A percentile compares a stretch with the other conserved stretches of the same genome.
Evolutionary conservation across 2,797 vertebrate genomes (phyloP).

Genomic region (Sarcoramphus papa): DNA sequence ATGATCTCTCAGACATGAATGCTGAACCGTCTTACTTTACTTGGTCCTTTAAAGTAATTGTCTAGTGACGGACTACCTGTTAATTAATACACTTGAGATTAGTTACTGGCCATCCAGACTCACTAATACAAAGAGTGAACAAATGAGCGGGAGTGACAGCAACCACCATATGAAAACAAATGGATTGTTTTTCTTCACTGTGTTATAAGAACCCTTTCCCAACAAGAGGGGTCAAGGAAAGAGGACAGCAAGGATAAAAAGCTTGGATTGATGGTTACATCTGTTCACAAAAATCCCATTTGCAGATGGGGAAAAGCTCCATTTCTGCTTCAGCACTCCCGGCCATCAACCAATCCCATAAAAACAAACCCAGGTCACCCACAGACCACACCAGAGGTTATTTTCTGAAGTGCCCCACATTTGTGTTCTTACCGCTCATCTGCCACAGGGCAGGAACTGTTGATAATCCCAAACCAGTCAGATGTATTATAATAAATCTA

Average conservation of each 20-base stretch:
- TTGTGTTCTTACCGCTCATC: neutral
- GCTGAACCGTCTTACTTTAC: neutral
- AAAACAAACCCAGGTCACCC: neutral
- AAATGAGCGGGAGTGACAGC: neutral
- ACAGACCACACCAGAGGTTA: neutral
- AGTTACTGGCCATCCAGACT: neutral
- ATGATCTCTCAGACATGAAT: neutral
- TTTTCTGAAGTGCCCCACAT: neutral
- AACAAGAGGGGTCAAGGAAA: constrained; percentile 21
- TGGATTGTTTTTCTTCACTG: neutral
- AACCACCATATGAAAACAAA: constrained; percentile 36
- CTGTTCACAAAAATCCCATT: constrained; percentile 44
- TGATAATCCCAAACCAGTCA: neutral
- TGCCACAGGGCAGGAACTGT: neutral
- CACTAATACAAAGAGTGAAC: neutral
- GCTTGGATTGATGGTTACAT: constrained; percentile 24
- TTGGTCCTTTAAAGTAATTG: neutral
- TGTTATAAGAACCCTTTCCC: neutral
- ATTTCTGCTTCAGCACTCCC: neutral
- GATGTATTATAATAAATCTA: neutral
- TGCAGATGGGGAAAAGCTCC: constrained; percentile 19
- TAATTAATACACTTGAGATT: constrained; percentile 45
- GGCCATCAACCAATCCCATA: neutral
- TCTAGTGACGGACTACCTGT: neutral
- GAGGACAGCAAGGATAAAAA: constrained; percentile 5